Percentiles rank a stretch among this genome's conserved stretches.
phyloP scores from a whole-genome alignment of 2,113 vertebrate species.

The Pardalotus punctatus region DNA sequence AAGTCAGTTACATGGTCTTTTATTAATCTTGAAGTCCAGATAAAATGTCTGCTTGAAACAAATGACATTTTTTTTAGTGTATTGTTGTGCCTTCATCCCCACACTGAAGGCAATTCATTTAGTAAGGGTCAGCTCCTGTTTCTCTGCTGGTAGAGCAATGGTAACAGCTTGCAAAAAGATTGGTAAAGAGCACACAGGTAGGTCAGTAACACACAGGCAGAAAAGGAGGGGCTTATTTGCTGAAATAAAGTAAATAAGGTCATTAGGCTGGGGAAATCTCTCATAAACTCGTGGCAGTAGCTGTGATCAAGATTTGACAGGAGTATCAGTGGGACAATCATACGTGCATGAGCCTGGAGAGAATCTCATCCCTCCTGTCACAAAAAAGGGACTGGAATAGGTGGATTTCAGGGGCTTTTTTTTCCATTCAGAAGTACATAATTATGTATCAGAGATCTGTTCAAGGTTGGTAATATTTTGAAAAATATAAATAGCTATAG shows the following conservation, averaged over 20 bases:
- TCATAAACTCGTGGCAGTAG: neutral
- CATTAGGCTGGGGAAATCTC: neutral
- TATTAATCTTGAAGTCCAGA: neutral
- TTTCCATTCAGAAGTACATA: neutral
- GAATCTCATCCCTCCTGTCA: neutral
- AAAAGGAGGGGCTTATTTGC: neutral
- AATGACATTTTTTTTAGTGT: neutral
- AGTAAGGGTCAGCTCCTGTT: neutral
- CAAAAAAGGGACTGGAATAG: neutral
- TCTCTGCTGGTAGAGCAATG: neutral
- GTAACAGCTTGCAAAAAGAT: neutral
- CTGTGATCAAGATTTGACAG: neutral
- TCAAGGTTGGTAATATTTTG: slow-evolving; percentile 11
- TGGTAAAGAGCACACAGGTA: neutral
- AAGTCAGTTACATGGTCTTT: neutral
- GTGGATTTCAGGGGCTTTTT: neutral
- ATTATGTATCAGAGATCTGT: neutral
- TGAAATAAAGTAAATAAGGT: neutral
- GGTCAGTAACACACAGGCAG: neutral
- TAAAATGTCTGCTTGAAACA: neutral
- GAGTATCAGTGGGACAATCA: neutral
- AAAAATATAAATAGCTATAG: neutral
- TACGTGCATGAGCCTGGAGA: neutral
- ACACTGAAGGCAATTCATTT: neutral
- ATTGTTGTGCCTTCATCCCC: neutral